phyloP scores from a whole-genome alignment of 2,797 vertebrate genomes.

The Borostomias antarcticus region DNA sequence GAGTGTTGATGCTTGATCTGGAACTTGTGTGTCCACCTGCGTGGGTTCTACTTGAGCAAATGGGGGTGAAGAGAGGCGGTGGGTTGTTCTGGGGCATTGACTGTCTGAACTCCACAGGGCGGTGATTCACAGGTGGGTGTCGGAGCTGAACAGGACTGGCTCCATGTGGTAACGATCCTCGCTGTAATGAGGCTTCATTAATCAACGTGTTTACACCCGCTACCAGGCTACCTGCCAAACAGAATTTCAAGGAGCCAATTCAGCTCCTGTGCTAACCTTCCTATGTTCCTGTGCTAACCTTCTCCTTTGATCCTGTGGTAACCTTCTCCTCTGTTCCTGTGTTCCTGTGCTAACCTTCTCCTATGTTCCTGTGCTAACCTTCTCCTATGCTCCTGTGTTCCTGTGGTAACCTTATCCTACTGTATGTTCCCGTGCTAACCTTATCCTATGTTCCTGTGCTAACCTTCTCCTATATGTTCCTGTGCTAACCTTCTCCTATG shows the following conservation, averaged over 20 bases:
- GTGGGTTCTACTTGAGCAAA: constrained; percentile 7
- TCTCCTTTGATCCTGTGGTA: too few relatives aligned
- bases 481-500: too few relatives aligned
- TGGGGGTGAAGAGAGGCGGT: not conserved
- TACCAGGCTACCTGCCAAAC: constrained; percentile 37
- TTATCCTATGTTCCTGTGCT: too few relatives aligned
- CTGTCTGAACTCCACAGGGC: not conserved
- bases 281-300: too few relatives aligned
- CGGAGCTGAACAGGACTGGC: constrained; percentile 22
- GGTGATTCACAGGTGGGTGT: not conserved
- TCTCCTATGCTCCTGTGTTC: too few relatives aligned
- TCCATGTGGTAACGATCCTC: constrained; percentile 67
- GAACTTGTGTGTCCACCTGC: constrained; percentile 56
- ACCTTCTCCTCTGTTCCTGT: too few relatives aligned
- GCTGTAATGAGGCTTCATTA: constrained; percentile 63
- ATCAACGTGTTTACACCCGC: constrained; percentile 55
- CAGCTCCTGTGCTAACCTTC: constrained; percentile 43
- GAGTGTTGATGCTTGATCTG: constrained; percentile 16
- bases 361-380: too few relatives aligned
- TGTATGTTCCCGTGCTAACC: too few relatives aligned
- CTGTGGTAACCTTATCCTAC: too few relatives aligned
- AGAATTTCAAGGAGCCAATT: constrained; percentile 32
- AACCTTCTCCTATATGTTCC: too few relatives aligned
- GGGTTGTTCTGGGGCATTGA: not conserved
- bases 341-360: too few relatives aligned